Base-by-base conservation (phyloP, 1,140 invertebrate species). In the Lucilia cuprina region DNA sequence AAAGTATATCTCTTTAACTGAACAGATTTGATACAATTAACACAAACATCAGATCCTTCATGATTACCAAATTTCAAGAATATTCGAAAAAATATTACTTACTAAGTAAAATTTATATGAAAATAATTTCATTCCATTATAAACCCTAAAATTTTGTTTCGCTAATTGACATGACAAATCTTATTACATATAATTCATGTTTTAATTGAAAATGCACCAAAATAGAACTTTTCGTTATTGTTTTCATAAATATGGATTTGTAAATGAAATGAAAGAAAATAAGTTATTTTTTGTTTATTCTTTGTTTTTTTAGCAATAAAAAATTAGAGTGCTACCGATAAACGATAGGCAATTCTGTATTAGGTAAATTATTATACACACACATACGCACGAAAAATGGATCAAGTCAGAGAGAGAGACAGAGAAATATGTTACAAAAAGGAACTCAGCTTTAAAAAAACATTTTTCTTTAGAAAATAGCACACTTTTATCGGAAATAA, bases 291-390 rank as follows among this genome's bases (percentile, higher is more conserved):
- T 41, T 47, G 21, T 35, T 5, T 83, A 47, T 17, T 60, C 14
- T 47, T 30, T 30, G 25, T 30, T 83, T 41, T 47, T 60, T 55
- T 83, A 74, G 30, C 30, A 82, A 60, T 41, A 70, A 35, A 41
- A 65, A 55, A 85, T 77, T 34, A 65, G 78, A 82, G 77, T 35
- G 80, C 85, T 86, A 86, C 84, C 85, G 84, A 83, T 83, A 75
- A 49, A 65, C 83, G 86, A 86, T 86, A 86, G 86, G 86, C 86
- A 86, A 86, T 86, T 86, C 86, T 86, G 85, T 86, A 86, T 86
- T 86, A 86, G 85, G 84, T 84, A 86, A 86, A 86, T 84, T 65
- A 84, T 60, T 70, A 70, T 30, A 30, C 82, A 82, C 82, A 82
- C 30, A 21, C 55, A n/a, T n/a, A 60, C n/a, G n/a, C 55, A 60